phyloP scores from a whole-genome alignment of 2,888 invertebrate species.

The Tenthredo distinguenda region DNA sequence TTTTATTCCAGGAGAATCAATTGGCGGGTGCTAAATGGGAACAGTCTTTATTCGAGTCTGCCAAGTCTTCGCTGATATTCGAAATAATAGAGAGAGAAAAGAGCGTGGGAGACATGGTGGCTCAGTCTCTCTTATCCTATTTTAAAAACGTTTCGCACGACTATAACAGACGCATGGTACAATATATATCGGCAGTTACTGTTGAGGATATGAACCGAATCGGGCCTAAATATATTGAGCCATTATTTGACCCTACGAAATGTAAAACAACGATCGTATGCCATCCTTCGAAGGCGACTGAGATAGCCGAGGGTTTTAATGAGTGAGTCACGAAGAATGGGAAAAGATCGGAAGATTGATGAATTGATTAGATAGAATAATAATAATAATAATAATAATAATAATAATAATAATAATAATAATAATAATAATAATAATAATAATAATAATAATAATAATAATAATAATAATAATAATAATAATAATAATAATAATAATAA shows the following conservation, averaged over 20 bases:
- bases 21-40: slow-evolving; percentile 85
- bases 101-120: slow-evolving; percentile 87
- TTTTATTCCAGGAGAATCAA: slow-evolving; percentile 81
- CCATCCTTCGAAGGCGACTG: slow-evolving; percentile 87
- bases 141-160: slow-evolving; percentile 84
- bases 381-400: slow-evolving; percentile 45
- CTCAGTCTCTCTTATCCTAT: slow-evolving; percentile 86
- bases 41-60: slow-evolving; percentile 88
- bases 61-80: slow-evolving; percentile 92
- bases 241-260: slow-evolving; percentile 83
- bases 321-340: slow-evolving; percentile 79
- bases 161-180: slow-evolving; percentile 86
- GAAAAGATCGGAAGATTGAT: background rate
- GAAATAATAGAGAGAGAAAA: slow-evolving; percentile 91
- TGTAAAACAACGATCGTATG: slow-evolving; percentile 88
- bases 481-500: background rate
- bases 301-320: slow-evolving; percentile 84
- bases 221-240: slow-evolving; percentile 85
- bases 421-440: slow-evolving; percentile 53
- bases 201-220: slow-evolving; percentile 83
- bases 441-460: slow-evolving; percentile 40
- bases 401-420: slow-evolving; percentile 48
- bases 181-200: slow-evolving; percentile 84
- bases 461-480: background rate
- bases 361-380: background rate